These are phyloP conservation scores for Chalcis sispes DNA, from an alignment of 2,888 invertebrate genomes.

Conservation along the genomic window DNA sequence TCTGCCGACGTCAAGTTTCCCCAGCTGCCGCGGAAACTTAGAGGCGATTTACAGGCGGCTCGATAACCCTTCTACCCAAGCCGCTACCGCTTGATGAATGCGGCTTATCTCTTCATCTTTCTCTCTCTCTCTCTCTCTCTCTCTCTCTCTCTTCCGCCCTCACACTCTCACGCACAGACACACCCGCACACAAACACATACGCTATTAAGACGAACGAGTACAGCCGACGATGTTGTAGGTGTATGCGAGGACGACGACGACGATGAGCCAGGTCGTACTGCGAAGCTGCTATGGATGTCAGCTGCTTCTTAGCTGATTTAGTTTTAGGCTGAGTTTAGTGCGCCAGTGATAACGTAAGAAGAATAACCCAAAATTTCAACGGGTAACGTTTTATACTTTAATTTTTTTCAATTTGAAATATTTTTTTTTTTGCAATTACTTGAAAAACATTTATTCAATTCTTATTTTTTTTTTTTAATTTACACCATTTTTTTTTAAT, in stretches of 20 bases:
- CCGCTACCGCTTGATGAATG: slow-evolving; percentile 36
- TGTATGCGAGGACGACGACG: not conserved
- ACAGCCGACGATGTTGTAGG: not conserved
- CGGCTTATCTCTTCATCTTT: slow-evolving; percentile 27
- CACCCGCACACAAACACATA: not conserved
- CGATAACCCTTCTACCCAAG: slow-evolving; percentile 27
- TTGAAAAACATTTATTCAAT: no score
- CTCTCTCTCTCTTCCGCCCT: not conserved
- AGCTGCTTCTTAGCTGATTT: slow-evolving; percentile 40
- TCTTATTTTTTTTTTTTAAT: no score
- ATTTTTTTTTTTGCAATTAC: no score
- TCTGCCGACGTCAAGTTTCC: slow-evolving; percentile 34
- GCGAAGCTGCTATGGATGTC: slow-evolving; percentile 25
- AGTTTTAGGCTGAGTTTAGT: not conserved
- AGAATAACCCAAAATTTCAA: no score
- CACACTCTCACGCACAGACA: not conserved
- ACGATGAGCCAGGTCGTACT: not conserved
- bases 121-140: slow-evolving; percentile 1
- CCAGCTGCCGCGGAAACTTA: slow-evolving; percentile 49
- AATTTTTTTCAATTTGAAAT: no score
- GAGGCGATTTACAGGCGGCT: slow-evolving; percentile 46
- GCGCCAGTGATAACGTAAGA: not conserved
- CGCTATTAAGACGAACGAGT: not conserved
- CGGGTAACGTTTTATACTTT: no score
- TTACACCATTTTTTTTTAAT: no score